Evolutionary conservation across 2,113 vertebrate genomes (phyloP), one percentile per base, ranked within the genome.

Genomic region (Apteryx mantelli): DNA sequence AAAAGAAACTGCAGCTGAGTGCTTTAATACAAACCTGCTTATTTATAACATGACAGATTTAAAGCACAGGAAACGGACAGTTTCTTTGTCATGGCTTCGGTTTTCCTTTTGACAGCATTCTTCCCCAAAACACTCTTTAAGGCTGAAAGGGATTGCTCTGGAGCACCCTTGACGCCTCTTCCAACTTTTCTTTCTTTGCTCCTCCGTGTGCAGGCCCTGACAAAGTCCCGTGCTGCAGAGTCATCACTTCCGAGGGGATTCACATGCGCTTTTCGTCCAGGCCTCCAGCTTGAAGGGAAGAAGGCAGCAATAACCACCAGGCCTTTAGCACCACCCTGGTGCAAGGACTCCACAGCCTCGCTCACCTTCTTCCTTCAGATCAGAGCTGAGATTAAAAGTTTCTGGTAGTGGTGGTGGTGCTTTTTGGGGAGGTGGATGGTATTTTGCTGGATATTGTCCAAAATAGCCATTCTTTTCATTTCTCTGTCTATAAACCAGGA

Each of bases 151-250:
- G 26, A 48, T 36, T 68, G 91, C 56, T 56, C 42, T 61, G 25
- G 53, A 56, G n/a, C 16, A 68, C n/a, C 21, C 17, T 46, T 32
- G 40, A 82, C 52, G 32, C 14, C 32, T 86, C 71, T 76, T 80
- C 32, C 71, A 77, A 50, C 32, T 83, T 76, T n/a, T 79, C 7
- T 64, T 80, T 65, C 75, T 32, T 24, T 73, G 7, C 7, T 52
- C 82, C 30, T 68, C 58, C 56, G 46, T 0, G 0, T 32, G 28
- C 28, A 74, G 28, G 17, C 19, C 44, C 44, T 53, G 42, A 66
- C 8, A 69, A 50, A 55, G 70, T 19, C 86, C 87, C 26, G 83
- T 63, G 34, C 38, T 73, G 75, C 70, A 74, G 26, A 42, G 21
- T 24, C 32, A 3, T 19, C 58, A 30, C 17, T 69, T 26, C 70